Base-by-base conservation (phyloP, 2,888 invertebrate genomes). In the Blastobasis adustella region DNA sequence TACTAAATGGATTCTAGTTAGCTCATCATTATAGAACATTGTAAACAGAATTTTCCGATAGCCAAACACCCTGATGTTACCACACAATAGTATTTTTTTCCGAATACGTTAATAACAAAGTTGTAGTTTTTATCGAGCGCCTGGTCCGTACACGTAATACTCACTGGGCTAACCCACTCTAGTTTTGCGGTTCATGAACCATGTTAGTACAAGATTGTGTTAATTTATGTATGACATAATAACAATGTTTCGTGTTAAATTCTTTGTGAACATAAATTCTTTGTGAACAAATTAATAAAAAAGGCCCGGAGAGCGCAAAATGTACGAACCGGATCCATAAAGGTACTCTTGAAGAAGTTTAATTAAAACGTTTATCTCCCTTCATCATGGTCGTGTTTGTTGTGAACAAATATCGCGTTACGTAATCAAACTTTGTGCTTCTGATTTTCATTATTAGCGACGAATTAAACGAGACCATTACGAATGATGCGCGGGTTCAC, bases 111-210 rank as follows among this genome's bases (percentile, higher is more conserved):
- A 23, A 23, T 23, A 23, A 23, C 23, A 59, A 61, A 54, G 57
- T 60, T 62, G 58, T 54, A 59, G 54, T 56, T 47, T 54, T 52
- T 49, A 53, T 54, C 54, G 49, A 49, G 45, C 51, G 49, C 50
- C 46, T 51, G 36, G 37, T 37, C 9, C 8, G 23, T 10, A 37
- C 46, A 53, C 51, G 51, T 55, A 55, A 51, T 37, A 49, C 23
- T 23, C 23, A 23, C 47, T 49, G 41, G 42, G 57, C 58, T 63
- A 60, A 65, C 62, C 54, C 53, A 62, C 57, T 60, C 58, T 53
- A 51, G 52, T 57, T 57, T 54, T 59, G 51, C 50, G 54, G 51
- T 54, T 51, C 53, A 55, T 46, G 51, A 49, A 59, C 47, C 50
- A 45, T 47, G 48, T 56, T 56, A 49, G 39, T 53, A 50, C 50